Conservation (phyloP, 92 coral and sea anemone genomes). For the Phenganax stokvisi region DNA sequence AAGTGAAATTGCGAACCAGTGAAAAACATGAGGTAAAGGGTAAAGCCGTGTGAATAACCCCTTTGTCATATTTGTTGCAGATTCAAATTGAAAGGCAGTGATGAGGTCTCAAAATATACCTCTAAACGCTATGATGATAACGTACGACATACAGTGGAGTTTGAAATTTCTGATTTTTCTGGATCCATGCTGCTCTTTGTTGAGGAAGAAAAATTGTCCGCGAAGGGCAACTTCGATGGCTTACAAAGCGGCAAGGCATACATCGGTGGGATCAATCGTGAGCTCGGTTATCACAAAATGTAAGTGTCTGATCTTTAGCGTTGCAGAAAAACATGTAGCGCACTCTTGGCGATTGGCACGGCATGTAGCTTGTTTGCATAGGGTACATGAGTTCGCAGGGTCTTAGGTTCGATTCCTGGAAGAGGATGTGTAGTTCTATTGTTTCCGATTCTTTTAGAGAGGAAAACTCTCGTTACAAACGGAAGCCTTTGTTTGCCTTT, state of each 20-base stretch:
- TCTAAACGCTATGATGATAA: slow-evolving; percentile 1
- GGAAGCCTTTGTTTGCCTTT: too few relatives aligned
- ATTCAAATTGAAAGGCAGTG: background rate
- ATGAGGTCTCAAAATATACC: background rate
- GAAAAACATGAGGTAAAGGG: too few relatives aligned
- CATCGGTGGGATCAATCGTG: slow-evolving; percentile 14
- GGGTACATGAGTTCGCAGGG: too few relatives aligned
- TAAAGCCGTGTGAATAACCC: background rate
- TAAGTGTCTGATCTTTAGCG: background rate
- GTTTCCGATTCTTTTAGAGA: too few relatives aligned
- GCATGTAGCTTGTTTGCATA: too few relatives aligned
- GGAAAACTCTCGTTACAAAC: too few relatives aligned
- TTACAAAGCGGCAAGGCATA: background rate
- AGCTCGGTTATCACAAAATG: background rate
- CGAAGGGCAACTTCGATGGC: background rate
- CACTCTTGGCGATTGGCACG: too few relatives aligned
- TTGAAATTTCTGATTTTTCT: background rate
- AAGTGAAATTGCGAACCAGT: too few relatives aligned
- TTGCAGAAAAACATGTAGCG: too few relatives aligned
- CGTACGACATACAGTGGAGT: background rate
- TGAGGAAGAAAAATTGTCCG: background rate
- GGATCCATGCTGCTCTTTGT: background rate
- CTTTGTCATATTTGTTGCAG: background rate
- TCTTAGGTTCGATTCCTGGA: too few relatives aligned
- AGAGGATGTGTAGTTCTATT: too few relatives aligned